Base-by-base conservation (phyloP, 2,888 invertebrate species). In the Callyntrura sp. region DNA sequence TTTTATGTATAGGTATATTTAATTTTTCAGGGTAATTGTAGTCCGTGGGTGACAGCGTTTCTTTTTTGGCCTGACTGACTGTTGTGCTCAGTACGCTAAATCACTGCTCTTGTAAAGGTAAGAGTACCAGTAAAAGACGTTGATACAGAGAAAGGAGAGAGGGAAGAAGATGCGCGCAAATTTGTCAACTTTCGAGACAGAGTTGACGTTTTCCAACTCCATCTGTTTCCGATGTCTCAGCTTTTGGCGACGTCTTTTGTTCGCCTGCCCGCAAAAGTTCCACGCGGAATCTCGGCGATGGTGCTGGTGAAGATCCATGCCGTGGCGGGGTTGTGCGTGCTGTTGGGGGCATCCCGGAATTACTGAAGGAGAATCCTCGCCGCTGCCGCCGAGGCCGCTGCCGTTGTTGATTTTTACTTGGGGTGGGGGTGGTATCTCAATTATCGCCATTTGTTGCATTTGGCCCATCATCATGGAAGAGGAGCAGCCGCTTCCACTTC, bases 171-270 rank as follows among this genome's bases (percentile, higher is more conserved):
- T 95, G 62, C 97, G 95, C 9, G 97, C 97, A 20, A 96, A 96
- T 23, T 96, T 95, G 94, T 97, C 97, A 92, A 97, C 97, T 94
- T 97, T 96, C 89, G 97, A 97, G 1, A 97, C 97, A 35, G 97
- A 97, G 94, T 97, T 97, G 93, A 96, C 96, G 92, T 96, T 95
- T 87, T 93, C 92, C 76, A 91, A 48, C 89, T 91, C 92, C 55
- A 86, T 28, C 68, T 70, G 11, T 8, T 85, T 65, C 23, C 85
- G 78, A 48, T 79, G 45, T 45, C 85, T 12, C 28, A 62, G 8
- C 17, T 43, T 73, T 78, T 62, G 11, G 28, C 83, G 73, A 23
- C 79, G 82, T 11, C 48, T 73, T 12, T 28, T 43, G 23, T 62
- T 51, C 5, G 79, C 57, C 70, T 90, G 81, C 9, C 85, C 83